Base-by-base conservation (phyloP, 2,113 vertebrate species). In the Eleginops maclovinus region DNA sequence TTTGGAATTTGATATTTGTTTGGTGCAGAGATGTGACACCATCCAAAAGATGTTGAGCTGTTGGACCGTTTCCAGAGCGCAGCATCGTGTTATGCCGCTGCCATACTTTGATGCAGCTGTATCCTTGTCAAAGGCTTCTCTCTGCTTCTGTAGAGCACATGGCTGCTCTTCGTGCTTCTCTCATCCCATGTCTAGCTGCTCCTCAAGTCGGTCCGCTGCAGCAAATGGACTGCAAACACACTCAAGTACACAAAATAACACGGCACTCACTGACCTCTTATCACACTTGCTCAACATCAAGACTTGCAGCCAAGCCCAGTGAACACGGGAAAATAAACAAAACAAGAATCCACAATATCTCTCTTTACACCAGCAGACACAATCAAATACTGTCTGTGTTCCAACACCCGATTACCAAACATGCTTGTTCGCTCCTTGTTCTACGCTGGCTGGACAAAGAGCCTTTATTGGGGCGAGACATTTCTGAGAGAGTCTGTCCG, bases 121-220 rank as follows among this genome's bases (percentile, higher is more conserved):
- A 62, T 74, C 72, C 74, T 54, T 63, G 74, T 84, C 84, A 72
- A 85, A 87, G 79, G 59, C 75, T 72, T 83, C 58, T 69, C 56
- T 85, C 78, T 86, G 88, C 85, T 87, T 79, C 47, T 82, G 75
- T 78, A 68, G 78, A 85, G 89, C 91, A 91, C 88, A 85, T 88
- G 74, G 87, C 91, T 78, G 85, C 72, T 84, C 84, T 81, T 66
- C 65, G 63, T 82, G 87, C 84, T 88, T 88, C 63, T 74, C 65
- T 77, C 88, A 88, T 89, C 77, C 66, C 92, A 87, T 91, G 81
- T 74, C 83, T 75, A 65, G 82, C 79, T 72, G 82, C 81, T 85
- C 65, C 72, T 55, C 50, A 40, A 75, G 60, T 79, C 75, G 81
- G 82, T 86, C 67, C 43, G 68, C 80, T 71, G 84, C 86, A 76